A percentile compares a stretch with the other conserved stretches of the same genome.
Evolutionary conservation across 2,113 vertebrate species (phyloP).

Genomic region (Trematomus loennbergii): DNA sequence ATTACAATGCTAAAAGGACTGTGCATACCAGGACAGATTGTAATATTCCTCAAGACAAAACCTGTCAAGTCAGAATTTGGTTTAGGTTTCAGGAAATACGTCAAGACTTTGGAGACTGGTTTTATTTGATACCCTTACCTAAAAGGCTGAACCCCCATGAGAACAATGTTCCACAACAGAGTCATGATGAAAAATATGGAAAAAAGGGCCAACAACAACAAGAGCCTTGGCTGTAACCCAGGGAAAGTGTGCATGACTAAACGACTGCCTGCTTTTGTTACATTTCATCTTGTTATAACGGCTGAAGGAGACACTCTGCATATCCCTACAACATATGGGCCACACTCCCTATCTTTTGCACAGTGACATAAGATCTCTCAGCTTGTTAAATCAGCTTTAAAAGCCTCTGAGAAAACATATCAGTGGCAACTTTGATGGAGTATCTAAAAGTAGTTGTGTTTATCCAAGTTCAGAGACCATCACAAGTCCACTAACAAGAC

Average conservation of each 20-base stretch:
- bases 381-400: slow-evolving; percentile 23
- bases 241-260: not conserved
- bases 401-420: slow-evolving; percentile 18
- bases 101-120: not conserved
- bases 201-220: not conserved
- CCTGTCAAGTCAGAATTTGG: not conserved
- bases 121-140: not conserved
- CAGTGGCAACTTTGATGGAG: not conserved
- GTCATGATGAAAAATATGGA: not conserved
- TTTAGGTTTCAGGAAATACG: not conserved
- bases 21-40: not conserved
- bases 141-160: not conserved
- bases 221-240: not conserved
- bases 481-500: slow-evolving; percentile 32
- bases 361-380: not conserved
- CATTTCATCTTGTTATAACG: not conserved
- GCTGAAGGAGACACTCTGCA: not conserved
- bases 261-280: not conserved
- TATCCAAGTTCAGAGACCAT: slow-evolving; percentile 37
- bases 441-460: slow-evolving; percentile 19
- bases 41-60: slow-evolving; percentile 1
- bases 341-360: not conserved
- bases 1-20: not conserved
- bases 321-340: not conserved
- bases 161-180: slow-evolving; percentile 5